Base-by-base conservation (phyloP, 2,888 invertebrate species). In the Drosophila prostipennis region DNA sequence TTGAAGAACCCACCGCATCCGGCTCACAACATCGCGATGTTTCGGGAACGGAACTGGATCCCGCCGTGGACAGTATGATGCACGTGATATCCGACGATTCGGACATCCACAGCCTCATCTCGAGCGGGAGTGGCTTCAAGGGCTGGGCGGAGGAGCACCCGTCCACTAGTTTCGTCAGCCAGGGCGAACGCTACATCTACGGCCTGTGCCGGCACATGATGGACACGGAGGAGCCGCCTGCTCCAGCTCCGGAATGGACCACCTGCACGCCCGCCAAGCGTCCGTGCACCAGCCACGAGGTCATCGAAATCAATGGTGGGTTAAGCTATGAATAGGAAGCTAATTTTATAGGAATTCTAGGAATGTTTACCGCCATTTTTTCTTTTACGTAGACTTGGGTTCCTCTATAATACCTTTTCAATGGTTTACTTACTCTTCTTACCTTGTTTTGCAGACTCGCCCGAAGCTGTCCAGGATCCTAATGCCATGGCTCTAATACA, bases 81-180 rank as follows among this genome's bases (percentile, higher is more conserved):
- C 68, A 48, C 2, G 55, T 72, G 2, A 80, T 88, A 10, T 86
- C 84, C 3, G 76, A 83, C 29, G 71, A 88, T 46, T 61, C 74
- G 8, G 89, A 84, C 0, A 74, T 80, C 40, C 71, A 39, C 6
- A 88, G 84, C 45, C 57, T 82, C 19, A 54, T 82, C 4, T 70
- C 77, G 0, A 77, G 54, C 6, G 16, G 39, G 29, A 29, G 32
- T 3, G 57, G 36, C 1, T 88, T 88, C 7, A 77, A 65, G 8
- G 83, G 88, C 2, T 87, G 71, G 64, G 40, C 67, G 8, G 43
- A 69, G 11, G 13, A 56, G 14, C 26, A 40, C 4, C 36, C 37
- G 2, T 45, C 29, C 39, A 32, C 37, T 19, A 49, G 51, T 7
- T 32, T n/a, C 6, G 43, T 40, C 19, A 10, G 13, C 19, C 48